Evolutionary conservation across 2,888 invertebrate genomes (phyloP), one percentile per base, ranked within the genome.

Genomic region (Cancer borealis): DNA sequence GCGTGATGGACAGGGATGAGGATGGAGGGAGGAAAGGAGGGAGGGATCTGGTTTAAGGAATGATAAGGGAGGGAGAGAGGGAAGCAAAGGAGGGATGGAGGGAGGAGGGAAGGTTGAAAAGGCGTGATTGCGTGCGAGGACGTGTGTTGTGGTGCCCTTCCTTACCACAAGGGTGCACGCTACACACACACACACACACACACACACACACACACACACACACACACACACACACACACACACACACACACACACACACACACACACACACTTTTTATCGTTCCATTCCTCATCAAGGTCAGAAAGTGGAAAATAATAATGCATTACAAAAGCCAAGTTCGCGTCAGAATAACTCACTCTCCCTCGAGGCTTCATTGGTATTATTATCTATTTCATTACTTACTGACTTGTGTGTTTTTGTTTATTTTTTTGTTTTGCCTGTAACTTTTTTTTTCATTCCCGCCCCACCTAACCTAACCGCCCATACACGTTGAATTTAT

Each of bases 401-500:
- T 26, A 39, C 39, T 21, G 46, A 39, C 88, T 39, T 47, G 54
- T 14, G 39, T 54, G n/a, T n/a, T n/a, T n/a, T n/a, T n/a, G n/a
- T n/a, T 54, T 14, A 6, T 66, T 17, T 66, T 66, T 21, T 66
- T 17, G 3, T 66, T 66, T 2, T 66, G 21, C n/a, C n/a, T 4
- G 73, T n/a, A 6, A 3, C n/a, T n/a, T 2, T 66, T 6, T 66
- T 6, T 21, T n/a, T n/a, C n/a, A 8, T 46, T 5, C 10, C 47
- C 88, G 46, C 47, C 88, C 47, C 46, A 89, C 88, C 88, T 46
- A 17, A 0, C 88, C 14, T 6, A 47, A 3, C 6, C 12, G 6
- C 46, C 88, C 88, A n/a, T 47, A n/a, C 46, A 88, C 73, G n/a
- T 73, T 21, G 14, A 73, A 73, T 73, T 73, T 73, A 73, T 73